phyloP scores from a whole-genome alignment of 1,140 invertebrate species.

The Pteromalus puparum region DNA sequence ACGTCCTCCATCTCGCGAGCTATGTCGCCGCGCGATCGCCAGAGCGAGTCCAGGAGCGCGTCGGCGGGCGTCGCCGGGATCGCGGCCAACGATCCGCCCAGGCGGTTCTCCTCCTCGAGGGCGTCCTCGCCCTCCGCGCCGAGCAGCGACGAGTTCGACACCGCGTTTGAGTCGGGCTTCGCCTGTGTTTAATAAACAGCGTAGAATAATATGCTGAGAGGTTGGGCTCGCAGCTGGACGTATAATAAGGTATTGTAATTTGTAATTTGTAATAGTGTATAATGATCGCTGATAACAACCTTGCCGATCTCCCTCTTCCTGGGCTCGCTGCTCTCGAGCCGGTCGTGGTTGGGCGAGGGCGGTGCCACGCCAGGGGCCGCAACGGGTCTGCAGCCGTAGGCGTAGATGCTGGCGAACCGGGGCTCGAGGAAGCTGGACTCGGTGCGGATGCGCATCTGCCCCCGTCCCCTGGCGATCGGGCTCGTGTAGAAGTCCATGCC shows the following conservation, averaged over 20 bases:
- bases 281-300: neutral
- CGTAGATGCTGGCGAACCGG: constrained; percentile 88
- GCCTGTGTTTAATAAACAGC: neutral
- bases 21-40: constrained; percentile 77
- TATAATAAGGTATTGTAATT: no score
- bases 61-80: neutral
- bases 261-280: no score
- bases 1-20: constrained; percentile 89
- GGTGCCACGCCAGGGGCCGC: no score
- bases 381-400: constrained; percentile 81
- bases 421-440: constrained; percentile 89
- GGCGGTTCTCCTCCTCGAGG: constrained; percentile 33
- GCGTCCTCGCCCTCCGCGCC: neutral
- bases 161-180: constrained; percentile 13
- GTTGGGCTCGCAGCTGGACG: no score
- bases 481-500: constrained; percentile 83
- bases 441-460: constrained; percentile 85
- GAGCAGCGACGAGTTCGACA: neutral
- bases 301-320: constrained; percentile 17
- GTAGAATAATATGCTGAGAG: no score
- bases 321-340: constrained; percentile 28
- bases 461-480: constrained; percentile 75
- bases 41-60: constrained; percentile 51
- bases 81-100: neutral
- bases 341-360: no score